Conservation (phyloP, 92 coral and sea anemone genomes). For the Pocillopora meandrina region DNA sequence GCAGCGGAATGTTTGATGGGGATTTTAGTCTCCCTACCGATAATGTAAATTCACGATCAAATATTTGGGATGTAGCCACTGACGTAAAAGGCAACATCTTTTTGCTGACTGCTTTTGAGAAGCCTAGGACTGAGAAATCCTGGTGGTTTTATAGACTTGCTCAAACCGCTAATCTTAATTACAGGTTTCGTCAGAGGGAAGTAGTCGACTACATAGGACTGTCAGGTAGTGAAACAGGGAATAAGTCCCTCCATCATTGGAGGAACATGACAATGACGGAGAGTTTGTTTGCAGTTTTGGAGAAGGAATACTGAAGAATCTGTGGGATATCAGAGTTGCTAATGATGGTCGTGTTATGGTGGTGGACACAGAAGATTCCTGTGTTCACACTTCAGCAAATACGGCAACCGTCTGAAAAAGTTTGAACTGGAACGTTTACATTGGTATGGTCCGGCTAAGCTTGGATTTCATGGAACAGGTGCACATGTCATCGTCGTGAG, state of each 20-base stretch:
- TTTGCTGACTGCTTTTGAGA: not conserved
- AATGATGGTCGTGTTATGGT: constrained; percentile 29
- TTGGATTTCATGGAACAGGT: constrained; percentile 20
- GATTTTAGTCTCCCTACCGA: constrained; percentile 14
- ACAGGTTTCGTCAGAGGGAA: not conserved
- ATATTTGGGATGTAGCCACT: constrained; percentile 16
- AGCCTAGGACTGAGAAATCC: not conserved
- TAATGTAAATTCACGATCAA: not conserved
- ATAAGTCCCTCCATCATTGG: constrained; percentile 25
- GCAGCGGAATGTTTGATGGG: constrained; percentile 34
- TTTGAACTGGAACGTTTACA: not conserved
- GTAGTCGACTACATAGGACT: not conserved
- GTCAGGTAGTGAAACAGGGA: constrained; percentile 25
- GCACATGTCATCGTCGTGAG: constrained; percentile 31
- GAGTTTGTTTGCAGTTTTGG: constrained; percentile 33
- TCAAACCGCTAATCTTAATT: not conserved
- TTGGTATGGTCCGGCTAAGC: not conserved
- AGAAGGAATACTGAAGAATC: not conserved
- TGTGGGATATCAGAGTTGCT: constrained; percentile 10
- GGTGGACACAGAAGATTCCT: not conserved
- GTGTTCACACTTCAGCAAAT: constrained; percentile 34
- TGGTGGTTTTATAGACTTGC: not conserved
- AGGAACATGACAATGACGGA: constrained; percentile 29
- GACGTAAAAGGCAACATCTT: constrained; percentile 36
- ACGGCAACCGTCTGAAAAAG: constrained; percentile 37